These are phyloP conservation scores for Nothoprocta perdicaria DNA, from an alignment of 2,113 vertebrate species.

Conservation along the genomic window DNA sequence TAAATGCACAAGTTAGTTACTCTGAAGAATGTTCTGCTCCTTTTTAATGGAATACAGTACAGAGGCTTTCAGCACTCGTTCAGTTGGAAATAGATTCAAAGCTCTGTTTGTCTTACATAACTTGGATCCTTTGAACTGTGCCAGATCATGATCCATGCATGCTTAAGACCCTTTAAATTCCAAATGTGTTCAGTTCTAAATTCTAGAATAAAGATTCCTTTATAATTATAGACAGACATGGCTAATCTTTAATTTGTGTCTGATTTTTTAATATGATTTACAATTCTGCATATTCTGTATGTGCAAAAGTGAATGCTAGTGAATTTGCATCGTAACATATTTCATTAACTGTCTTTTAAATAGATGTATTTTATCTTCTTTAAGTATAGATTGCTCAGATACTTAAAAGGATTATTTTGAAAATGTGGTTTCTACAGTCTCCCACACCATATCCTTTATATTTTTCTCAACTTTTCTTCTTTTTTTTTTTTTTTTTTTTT, in stretches of 20 bases:
- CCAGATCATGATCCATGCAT: neutral
- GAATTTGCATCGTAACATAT: neutral
- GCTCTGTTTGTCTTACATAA: neutral
- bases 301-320: neutral
- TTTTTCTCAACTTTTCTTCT: neutral
- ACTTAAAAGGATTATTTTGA: slow-evolving; percentile 24
- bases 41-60: neutral
- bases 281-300: neutral
- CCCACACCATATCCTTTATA: neutral
- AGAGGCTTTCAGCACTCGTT: neutral
- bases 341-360: neutral
- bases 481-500: neutral
- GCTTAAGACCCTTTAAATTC: neutral
- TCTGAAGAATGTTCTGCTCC: neutral
- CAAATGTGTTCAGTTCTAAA: neutral
- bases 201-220: neutral
- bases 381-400: neutral
- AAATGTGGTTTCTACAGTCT: neutral
- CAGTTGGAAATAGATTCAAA: neutral
- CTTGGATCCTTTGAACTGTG: neutral
- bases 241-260: neutral
- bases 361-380: neutral
- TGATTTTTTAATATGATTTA: neutral
- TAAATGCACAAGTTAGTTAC: neutral
- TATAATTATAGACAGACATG: neutral